Evolutionary conservation across 37 sponge, comb jelly and placozoan species (phyloP).

Genomic region (Bolinopsis microptera): DNA sequence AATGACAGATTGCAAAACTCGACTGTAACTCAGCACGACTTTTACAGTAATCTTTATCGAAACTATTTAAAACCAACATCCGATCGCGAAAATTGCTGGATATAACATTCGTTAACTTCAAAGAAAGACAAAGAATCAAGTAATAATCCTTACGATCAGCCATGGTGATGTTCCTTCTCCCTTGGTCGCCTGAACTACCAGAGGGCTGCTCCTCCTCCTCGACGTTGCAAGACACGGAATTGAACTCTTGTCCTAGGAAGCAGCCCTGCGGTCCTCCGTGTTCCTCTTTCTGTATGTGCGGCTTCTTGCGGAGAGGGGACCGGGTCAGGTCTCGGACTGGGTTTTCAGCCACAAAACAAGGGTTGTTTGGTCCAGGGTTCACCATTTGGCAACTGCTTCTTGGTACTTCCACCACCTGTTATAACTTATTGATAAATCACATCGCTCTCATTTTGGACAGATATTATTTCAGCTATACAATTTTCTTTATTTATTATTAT

Average conservation of each 20-base stretch:
- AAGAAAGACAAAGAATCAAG: too few relatives aligned
- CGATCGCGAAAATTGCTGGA: too few relatives aligned
- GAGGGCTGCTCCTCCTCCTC: background rate
- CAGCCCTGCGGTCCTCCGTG: background rate
- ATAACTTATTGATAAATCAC: too few relatives aligned
- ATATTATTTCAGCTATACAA: too few relatives aligned
- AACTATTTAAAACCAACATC: too few relatives aligned
- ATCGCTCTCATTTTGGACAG: too few relatives aligned
- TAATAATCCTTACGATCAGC: constrained; percentile 27
- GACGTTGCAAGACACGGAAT: background rate
- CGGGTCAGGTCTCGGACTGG: background rate
- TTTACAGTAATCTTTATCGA: too few relatives aligned
- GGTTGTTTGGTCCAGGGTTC: background rate
- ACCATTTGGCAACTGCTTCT: background rate
- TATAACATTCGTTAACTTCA: too few relatives aligned
- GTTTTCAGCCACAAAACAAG: background rate
- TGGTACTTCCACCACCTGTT: too few relatives aligned
- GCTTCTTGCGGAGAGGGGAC: constrained; percentile 47
- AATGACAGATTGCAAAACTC: too few relatives aligned
- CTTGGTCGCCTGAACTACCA: background rate
- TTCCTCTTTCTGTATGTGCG: constrained; percentile 24
- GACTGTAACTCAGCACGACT: too few relatives aligned
- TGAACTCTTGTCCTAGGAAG: background rate
- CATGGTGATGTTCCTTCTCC: background rate
- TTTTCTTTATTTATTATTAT: too few relatives aligned